Evolutionary conservation across 2,888 invertebrate species (phyloP), one percentile per base, ranked within the genome.

Genomic region (Alentia gelatinosa): DNA sequence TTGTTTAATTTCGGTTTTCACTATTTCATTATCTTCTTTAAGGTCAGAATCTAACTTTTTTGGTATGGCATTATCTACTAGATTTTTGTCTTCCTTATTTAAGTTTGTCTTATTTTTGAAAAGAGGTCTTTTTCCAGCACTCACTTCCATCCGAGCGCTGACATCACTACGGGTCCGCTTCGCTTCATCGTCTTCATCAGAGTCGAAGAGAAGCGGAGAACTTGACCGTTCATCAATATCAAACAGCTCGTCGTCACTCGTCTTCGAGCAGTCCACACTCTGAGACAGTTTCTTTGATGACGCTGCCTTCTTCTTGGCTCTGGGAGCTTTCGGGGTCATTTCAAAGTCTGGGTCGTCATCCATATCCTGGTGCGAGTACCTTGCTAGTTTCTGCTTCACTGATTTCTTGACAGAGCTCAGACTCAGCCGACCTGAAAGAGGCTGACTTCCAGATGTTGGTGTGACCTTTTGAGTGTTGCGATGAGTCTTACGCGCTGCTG

Each of bases 341-440:
- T 86, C 47, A 86, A 30, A 86, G 12, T 26, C 30, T n/a, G 86
- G 86, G 19, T 86, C 86, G n/a, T 42, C 86, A 86, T 86, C 86
- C 30, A 47, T 42, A 5, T 42, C 50, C 3, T 35, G 1, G 1
- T 26, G 35, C 37, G 15, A 1, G 19, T 3, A 33, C 39, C 5
- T 79, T 5, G 63, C 63, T 5, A 63, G 63, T 26, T 63, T 63
- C n/a, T n/a, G 63, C 4, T 39, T 79, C 23, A 79, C 7, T 19
- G 39, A 35, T 35, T 79, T 79, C 15, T 39, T 12, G 23, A 37
- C 39, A 4, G 30, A 68, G 63, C 4, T 19, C 30, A 3, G 4
- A 30, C 12, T 30, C 68, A 26, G 1, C 15, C 30, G 68, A 4
- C n/a, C 12, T 12, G 68, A 68, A n/a, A 19, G 56, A n/a, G n/a